These are phyloP conservation scores for Alviniconcha strummeri DNA, from an alignment of 2,888 invertebrate genomes.

Conservation along the genomic window DNA sequence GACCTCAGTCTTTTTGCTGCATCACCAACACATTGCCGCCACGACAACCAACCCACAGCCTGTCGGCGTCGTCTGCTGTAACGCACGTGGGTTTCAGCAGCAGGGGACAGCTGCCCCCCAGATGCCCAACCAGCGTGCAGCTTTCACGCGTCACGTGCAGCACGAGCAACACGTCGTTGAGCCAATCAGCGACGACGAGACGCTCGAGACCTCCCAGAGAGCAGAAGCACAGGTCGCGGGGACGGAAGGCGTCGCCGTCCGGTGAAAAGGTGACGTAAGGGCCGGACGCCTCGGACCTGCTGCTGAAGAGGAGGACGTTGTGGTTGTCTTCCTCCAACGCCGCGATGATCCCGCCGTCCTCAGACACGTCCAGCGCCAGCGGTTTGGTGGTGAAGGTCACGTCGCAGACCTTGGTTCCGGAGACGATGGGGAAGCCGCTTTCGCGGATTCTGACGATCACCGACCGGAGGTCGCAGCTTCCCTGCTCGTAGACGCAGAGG, in stretches of 20 bases:
- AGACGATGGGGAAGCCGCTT: neutral
- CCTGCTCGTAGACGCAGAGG: neutral
- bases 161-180: neutral
- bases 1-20: too few relatives aligned
- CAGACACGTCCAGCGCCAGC: neutral
- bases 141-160: neutral
- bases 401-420: neutral
- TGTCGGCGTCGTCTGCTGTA: neutral
- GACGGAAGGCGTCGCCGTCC: neutral
- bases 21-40: neutral
- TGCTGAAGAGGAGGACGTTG: neutral
- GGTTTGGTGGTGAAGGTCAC: neutral
- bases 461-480: neutral
- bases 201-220: neutral
- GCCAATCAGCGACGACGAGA: conserved; percentile 7
- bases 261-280: neutral
- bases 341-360: neutral
- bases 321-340: neutral
- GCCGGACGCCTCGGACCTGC: neutral
- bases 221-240: neutral
- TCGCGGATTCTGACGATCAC: neutral
- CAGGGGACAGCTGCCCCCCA: neutral
- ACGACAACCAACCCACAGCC: neutral
- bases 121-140: neutral
- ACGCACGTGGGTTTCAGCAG: neutral